These are phyloP conservation scores for Ammodytes dubius DNA, from an alignment of 2,113 vertebrate species.

Conservation along the genomic window DNA sequence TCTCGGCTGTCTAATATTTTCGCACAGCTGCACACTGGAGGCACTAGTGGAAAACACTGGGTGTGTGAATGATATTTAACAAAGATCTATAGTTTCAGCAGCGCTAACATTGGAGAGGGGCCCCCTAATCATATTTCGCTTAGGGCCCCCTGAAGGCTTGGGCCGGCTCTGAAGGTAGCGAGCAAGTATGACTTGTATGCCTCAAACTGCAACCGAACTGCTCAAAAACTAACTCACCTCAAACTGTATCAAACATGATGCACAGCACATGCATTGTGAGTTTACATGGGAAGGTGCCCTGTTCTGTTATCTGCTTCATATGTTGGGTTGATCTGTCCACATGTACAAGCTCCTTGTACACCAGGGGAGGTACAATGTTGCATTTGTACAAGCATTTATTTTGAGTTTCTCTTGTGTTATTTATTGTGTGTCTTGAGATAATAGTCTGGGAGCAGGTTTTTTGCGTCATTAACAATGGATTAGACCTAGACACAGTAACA, in stretches of 20 bases:
- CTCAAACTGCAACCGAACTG: background rate
- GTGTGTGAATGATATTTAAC: too few relatives aligned
- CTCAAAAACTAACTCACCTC: background rate
- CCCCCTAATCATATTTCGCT: too few relatives aligned
- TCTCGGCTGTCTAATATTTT: too few relatives aligned
- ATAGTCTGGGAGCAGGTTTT: conserved; percentile 26
- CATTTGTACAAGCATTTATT: conserved; percentile 1
- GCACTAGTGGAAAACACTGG: too few relatives aligned
- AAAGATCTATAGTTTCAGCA: too few relatives aligned
- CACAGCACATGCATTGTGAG: conserved; percentile 13
- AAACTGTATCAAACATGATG: background rate
- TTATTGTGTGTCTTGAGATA: conserved; percentile 32
- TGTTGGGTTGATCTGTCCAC: background rate
- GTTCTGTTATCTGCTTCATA: conserved; percentile 32
- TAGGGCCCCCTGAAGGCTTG: too few relatives aligned
- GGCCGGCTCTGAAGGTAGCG: too few relatives aligned
- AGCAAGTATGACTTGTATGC: background rate
- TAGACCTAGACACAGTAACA: conserved; percentile 20
- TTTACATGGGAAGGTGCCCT: conserved; percentile 40
- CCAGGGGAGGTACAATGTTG: conserved; percentile 10
- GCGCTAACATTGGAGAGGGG: too few relatives aligned
- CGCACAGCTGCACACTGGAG: too few relatives aligned
- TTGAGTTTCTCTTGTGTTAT: background rate
- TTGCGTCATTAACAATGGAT: conserved; percentile 37
- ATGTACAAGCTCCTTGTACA: background rate